A percentile compares a stretch with the other conserved stretches of the same genome.
Conservation (phyloP, 1,140 invertebrate species). For the Hylaeus anthracinus region DNA sequence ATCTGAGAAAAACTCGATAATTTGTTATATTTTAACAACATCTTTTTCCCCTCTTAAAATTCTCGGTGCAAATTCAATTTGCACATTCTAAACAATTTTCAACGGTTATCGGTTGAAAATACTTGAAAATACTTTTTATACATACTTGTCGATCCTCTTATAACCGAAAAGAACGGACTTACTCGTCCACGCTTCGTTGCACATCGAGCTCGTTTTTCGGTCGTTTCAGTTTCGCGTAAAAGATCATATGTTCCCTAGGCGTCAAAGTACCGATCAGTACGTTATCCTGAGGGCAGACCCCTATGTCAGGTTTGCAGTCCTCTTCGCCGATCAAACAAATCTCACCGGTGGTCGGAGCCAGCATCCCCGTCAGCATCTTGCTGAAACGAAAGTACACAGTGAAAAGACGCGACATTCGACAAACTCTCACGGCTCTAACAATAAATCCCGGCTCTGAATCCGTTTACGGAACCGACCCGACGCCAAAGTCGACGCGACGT, state of each 20-base stretch:
- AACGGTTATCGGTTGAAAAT: no score
- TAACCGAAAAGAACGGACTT: slow-evolving; percentile 36
- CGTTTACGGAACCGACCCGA: background rate
- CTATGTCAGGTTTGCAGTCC: slow-evolving; percentile 81
- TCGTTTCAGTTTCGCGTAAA: slow-evolving; percentile 89
- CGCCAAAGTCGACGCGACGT: background rate
- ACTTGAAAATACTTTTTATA: no score
- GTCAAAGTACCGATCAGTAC: slow-evolving; percentile 90
- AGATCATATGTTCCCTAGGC: slow-evolving; percentile 88
- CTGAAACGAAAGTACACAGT: slow-evolving; percentile 71
- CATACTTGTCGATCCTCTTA: no score
- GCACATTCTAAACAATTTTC: no score
- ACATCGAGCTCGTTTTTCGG: slow-evolving; percentile 75
- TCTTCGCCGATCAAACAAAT: slow-evolving; percentile 79
- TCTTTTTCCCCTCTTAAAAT: no score
- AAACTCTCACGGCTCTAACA: background rate
- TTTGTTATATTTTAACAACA: no score
- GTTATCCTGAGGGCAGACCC: slow-evolving; percentile 92
- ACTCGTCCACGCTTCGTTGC: slow-evolving; percentile 80
- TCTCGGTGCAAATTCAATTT: no score
- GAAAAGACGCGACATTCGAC: background rate
- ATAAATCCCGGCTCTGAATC: background rate
- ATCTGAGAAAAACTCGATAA: no score
- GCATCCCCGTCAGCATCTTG: slow-evolving; percentile 86
- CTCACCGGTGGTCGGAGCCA: slow-evolving; percentile 82